Percentiles rank a stretch among this genome's conserved stretches.
These are phyloP conservation scores for Salmo trutta DNA, from an alignment of 2,797 vertebrate genomes.

Conservation along the genomic window DNA sequence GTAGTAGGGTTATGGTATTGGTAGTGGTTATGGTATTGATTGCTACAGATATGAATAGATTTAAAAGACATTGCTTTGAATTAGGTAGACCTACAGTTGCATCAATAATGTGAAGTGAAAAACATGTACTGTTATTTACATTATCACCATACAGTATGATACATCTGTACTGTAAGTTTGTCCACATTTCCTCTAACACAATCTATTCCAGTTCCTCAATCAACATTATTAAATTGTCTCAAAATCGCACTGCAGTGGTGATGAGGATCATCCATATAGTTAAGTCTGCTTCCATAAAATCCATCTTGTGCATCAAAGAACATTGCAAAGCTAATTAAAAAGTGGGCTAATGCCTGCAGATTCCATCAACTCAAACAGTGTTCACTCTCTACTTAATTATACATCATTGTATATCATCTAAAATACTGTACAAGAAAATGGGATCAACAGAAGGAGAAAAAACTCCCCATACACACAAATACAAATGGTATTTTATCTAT, in stretches of 20 bases:
- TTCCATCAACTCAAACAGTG: constrained; percentile 69
- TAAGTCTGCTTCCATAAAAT: constrained; percentile 82
- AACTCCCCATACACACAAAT: constrained; percentile 59
- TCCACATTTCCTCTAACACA: constrained; percentile 23
- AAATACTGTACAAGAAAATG: constrained; percentile 60
- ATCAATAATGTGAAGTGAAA: no score
- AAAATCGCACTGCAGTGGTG: constrained; percentile 68
- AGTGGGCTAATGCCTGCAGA: constrained; percentile 78
- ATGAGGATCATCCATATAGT: constrained; percentile 80
- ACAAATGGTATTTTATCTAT: constrained; percentile 81
- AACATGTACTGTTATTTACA: background rate
- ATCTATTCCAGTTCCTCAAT: constrained; percentile 67
- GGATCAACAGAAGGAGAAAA: constrained; percentile 49
- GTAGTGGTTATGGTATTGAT: background rate
- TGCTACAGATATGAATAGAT: constrained; percentile 31
- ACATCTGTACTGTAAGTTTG: constrained; percentile 30
- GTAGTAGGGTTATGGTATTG: background rate
- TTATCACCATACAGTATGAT: constrained; percentile 9
- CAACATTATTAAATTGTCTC: constrained; percentile 80
- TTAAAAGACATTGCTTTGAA: constrained; percentile 22
- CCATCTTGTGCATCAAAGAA: constrained; percentile 85
- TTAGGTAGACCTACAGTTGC: no score
- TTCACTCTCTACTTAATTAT: constrained; percentile 66
- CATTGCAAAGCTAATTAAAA: constrained; percentile 86
- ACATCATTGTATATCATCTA: constrained; percentile 47